Conservation (phyloP, 2,113 vertebrate species). For the Phoenicopterus ruber region DNA sequence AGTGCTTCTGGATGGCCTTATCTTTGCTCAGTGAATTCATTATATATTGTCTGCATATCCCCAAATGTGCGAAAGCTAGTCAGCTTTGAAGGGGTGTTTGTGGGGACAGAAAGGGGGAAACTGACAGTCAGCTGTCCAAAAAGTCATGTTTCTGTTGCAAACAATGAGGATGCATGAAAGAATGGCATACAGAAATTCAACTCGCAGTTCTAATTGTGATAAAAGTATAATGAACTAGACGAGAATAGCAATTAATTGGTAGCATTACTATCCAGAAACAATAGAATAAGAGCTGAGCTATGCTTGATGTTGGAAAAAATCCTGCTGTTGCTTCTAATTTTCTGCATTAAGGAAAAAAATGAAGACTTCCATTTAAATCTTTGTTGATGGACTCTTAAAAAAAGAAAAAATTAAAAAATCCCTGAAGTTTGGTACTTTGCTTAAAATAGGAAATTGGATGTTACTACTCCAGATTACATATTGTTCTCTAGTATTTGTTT, state of each 20-base stretch:
- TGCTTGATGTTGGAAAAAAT: background rate
- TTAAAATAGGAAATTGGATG: background rate
- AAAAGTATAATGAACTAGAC: background rate
- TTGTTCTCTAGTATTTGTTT: background rate
- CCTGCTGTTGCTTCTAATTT: background rate
- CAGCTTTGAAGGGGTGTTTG: background rate
- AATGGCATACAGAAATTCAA: background rate
- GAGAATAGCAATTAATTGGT: background rate
- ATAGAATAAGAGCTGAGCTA: background rate
- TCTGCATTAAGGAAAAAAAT: background rate
- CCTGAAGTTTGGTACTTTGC: background rate
- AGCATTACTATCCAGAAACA: background rate
- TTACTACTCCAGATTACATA: background rate
- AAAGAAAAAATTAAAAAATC: background rate
- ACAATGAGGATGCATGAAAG: background rate
- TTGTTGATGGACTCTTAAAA: background rate
- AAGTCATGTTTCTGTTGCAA: background rate
- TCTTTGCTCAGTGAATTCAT: background rate
- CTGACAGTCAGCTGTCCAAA: background rate
- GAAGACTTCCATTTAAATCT: background rate
- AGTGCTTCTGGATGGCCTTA: background rate
- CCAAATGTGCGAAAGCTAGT: background rate
- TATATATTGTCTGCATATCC: background rate
- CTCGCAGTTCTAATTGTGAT: background rate
- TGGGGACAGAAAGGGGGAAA: background rate